Evolutionary conservation across 2,888 invertebrate species (phyloP).

Genomic region (Itoplectis maculator): DNA sequence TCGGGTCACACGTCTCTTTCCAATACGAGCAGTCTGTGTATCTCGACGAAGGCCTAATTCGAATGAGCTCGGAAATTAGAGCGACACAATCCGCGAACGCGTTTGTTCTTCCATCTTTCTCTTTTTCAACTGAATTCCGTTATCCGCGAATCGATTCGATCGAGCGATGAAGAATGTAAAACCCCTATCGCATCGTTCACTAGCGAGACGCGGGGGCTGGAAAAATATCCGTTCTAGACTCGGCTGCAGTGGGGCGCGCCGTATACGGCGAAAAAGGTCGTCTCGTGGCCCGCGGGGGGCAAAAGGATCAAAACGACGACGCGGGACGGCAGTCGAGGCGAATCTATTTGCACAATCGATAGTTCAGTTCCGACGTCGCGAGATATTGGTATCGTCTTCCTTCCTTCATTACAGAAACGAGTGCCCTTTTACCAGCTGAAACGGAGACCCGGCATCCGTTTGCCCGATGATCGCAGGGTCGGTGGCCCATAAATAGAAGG

Average conservation of each 20-base stretch:
- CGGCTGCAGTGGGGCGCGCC: too few relatives aligned
- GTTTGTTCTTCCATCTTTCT: not conserved
- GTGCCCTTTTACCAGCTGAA: slow-evolving; percentile 39
- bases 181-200: not conserved
- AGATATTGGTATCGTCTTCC: slow-evolving; percentile 35
- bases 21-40: too few relatives aligned
- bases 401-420: slow-evolving; percentile 37
- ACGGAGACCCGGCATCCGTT: slow-evolving; percentile 43
- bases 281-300: not conserved
- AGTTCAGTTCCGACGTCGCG: slow-evolving; percentile 20
- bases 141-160: not conserved
- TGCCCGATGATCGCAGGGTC: slow-evolving; percentile 37
- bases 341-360: slow-evolving; percentile 46
- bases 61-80: too few relatives aligned
- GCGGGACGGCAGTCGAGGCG: slow-evolving; percentile 20
- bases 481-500: slow-evolving; percentile 37
- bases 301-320: slow-evolving; percentile 1
- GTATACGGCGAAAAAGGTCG: not conserved
- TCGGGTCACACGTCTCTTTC: too few relatives aligned
- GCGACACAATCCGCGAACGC: too few relatives aligned
- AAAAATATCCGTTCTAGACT: not conserved
- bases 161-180: not conserved
- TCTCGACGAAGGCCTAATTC: too few relatives aligned
- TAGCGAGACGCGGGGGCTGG: not conserved
- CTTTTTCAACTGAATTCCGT: not conserved